Percentiles rank a stretch among this genome's conserved stretches.
These are phyloP conservation scores for Capra hircus DNA, from an alignment of 2,113 vertebrate genomes.

Conservation along the genomic window DNA sequence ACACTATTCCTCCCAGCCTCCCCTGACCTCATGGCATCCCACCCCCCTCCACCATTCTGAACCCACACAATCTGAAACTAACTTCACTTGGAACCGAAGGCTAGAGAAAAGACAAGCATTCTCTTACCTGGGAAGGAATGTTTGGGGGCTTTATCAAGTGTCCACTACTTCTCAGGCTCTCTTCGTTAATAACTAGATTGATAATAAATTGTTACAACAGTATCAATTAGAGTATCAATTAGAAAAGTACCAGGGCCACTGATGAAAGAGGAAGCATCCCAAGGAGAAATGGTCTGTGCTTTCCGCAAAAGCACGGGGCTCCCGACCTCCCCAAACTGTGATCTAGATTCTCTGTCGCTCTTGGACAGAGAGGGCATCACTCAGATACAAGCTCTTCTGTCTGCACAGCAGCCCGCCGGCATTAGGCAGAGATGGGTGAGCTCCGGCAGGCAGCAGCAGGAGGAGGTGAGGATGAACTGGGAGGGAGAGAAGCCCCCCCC, in stretches of 20 bases:
- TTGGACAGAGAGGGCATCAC: background rate
- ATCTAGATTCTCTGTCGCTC: background rate
- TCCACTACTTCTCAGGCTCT: background rate
- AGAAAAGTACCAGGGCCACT: background rate
- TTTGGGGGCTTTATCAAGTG: background rate
- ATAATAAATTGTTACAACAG: background rate
- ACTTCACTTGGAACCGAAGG: background rate
- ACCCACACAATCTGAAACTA: background rate
- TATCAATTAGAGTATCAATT: background rate
- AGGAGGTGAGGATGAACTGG: too few species aligned
- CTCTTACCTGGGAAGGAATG: background rate
- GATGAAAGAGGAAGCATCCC: background rate
- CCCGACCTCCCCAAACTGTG: accelerated
- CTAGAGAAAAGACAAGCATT: background rate
- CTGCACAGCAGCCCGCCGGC: background rate
- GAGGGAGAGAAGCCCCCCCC: background rate
- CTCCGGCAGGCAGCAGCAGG: background rate
- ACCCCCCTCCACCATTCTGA: background rate
- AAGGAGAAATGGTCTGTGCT: background rate
- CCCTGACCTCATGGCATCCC: background rate
- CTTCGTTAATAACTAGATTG: background rate
- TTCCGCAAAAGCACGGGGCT: background rate
- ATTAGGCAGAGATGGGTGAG: background rate
- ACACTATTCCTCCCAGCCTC: accelerated
- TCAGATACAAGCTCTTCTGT: background rate